phyloP scores from a whole-genome alignment of 2,113 vertebrate species.

The Anoura caudifer region DNA sequence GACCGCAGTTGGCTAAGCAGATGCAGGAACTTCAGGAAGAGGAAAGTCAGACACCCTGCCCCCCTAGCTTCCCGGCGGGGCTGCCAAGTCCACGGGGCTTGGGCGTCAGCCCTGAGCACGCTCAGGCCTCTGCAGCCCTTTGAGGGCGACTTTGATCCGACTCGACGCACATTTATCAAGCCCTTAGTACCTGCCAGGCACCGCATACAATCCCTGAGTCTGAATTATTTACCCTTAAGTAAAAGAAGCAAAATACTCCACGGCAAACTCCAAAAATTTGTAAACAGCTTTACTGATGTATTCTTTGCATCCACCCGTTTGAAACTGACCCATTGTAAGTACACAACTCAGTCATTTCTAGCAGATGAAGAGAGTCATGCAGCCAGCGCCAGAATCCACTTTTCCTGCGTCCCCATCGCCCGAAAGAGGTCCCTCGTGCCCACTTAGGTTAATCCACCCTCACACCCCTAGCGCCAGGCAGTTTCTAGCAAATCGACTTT shows the following conservation, averaged over 20 bases:
- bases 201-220: neutral
- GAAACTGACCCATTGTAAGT: neutral
- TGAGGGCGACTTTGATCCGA: neutral
- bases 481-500: neutral
- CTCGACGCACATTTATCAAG: neutral
- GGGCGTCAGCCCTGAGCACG: accelerated
- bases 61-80: neutral
- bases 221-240: neutral
- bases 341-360: neutral
- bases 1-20: constrained; percentile 49
- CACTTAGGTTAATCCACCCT: too few species aligned
- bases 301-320: neutral
- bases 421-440: neutral
- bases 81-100: neutral
- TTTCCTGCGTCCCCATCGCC: neutral
- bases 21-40: constrained; percentile 45
- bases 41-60: neutral
- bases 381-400: neutral
- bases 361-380: neutral
- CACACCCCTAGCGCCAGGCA: neutral
- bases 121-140: neutral
- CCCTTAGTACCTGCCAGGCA: neutral
- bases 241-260: neutral
- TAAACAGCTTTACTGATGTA: neutral
- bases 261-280: neutral